Base-by-base conservation (phyloP, 1,140 invertebrate genomes). In the Pogonognathellus flavescens region DNA sequence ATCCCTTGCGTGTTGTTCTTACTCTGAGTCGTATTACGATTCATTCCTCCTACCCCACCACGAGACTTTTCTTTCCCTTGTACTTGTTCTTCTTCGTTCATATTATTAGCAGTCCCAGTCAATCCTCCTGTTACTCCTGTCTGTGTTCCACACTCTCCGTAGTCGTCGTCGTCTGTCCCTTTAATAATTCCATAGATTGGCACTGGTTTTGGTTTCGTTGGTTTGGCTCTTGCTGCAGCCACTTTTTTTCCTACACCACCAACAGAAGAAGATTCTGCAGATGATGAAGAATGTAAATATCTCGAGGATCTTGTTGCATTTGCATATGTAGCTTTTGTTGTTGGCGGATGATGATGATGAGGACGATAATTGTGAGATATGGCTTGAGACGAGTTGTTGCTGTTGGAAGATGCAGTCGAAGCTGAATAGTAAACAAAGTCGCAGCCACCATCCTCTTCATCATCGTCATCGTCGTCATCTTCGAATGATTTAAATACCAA, bases 401-500 rank as follows among this genome's bases (percentile, higher is more conserved):
- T 14, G 9, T 83, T 55, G 8, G 83, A 70, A 11, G 83, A 50
- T 5, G 20, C 60, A 84, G 22, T 66, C 10, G 62, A 66, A 25
- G 62, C 14, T 0, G 85, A 70, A 14, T 60, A 83, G 41, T 83
- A 86, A 57, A 86, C 55, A 80, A 86, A 86, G 53, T 86, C 85
- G 55, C 66, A 53, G 8, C 82, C 70, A 22, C 55, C 85, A 57
- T 85, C 84, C 20, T 85, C 84, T 20, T 83, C 62, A 13, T 83
- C 81, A 53, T 60, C 60, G 1, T 83, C 81, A 60, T 70, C 70
- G 13, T 83, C 82, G 1, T 86, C 85, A 49, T 83, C 82, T 13
- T 86, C 85, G 62, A 86, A 86, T 0, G 85, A 86, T 84, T 86
- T 86, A 62, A 81, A 86, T 0, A 70, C 50, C 7, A 60, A 20